Evolutionary conservation across 2,113 vertebrate species (phyloP).

Genomic region (Saimiri boliviensis): DNA sequence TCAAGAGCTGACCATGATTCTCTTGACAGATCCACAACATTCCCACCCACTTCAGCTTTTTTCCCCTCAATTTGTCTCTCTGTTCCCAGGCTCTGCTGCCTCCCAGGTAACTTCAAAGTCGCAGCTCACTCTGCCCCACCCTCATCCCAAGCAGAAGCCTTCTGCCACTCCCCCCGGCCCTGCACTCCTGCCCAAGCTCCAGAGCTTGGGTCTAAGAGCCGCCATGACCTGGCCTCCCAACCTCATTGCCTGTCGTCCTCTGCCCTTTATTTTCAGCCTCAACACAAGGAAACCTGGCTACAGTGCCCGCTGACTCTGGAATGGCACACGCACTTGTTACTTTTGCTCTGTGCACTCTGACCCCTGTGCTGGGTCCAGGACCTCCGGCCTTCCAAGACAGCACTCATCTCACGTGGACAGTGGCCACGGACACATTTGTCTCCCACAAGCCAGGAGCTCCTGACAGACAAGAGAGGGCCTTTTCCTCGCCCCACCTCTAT

Average conservation of each 20-base stretch:
- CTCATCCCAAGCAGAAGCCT: not conserved
- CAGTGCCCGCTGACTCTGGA: not conserved
- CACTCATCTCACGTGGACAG: accelerated
- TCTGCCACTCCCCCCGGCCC: not conserved
- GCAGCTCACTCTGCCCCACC: not conserved
- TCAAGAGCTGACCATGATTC: accelerated
- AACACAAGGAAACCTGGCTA: not conserved
- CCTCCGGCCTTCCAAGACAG: not conserved
- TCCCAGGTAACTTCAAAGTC: not conserved
- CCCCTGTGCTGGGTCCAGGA: not conserved
- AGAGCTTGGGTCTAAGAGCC: not conserved
- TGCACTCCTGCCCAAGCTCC: not conserved
- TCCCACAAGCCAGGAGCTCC: not conserved
- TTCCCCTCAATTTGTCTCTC: not conserved
- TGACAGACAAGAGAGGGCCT: accelerated
- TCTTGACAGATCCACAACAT: not conserved
- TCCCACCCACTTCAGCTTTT: not conserved
- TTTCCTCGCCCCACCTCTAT: accelerated
- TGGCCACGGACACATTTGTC: accelerated
- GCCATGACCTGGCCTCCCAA: accelerated
- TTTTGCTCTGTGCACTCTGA: no score
- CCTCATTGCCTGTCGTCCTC: accelerated
- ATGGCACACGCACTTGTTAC: not conserved
- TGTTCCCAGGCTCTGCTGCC: not conserved
- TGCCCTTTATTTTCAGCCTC: not conserved